Evolutionary conservation across 2,888 invertebrate species (phyloP).

Genomic region (Brenthis daphne): DNA sequence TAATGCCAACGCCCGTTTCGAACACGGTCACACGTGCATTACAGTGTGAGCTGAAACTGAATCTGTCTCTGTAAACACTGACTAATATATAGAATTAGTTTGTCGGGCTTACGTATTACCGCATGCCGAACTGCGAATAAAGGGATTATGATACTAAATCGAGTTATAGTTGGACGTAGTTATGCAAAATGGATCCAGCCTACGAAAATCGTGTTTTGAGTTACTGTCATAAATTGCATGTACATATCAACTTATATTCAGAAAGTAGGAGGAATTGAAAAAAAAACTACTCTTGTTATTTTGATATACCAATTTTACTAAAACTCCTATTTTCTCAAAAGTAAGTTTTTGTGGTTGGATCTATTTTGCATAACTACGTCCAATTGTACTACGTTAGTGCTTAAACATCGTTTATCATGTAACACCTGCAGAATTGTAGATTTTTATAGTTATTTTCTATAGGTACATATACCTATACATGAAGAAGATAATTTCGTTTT

Average conservation of each 20-base stretch:
- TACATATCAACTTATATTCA: too few species aligned
- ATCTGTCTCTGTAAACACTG: slow-evolving; percentile 31
- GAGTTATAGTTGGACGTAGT: neutral
- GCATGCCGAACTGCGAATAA: slow-evolving; percentile 10
- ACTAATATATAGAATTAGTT: slow-evolving; percentile 28
- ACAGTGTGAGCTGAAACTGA: slow-evolving; percentile 41
- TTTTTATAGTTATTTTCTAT: neutral
- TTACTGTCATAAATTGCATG: too few species aligned
- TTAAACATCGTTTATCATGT: neutral
- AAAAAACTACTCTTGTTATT: too few species aligned
- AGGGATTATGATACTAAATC: slow-evolving; percentile 7
- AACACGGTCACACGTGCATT: slow-evolving; percentile 45
- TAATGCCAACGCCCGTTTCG: slow-evolving; percentile 46
- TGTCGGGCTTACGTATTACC: neutral
- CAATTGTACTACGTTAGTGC: neutral
- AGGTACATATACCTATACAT: too few species aligned
- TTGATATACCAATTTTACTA: too few species aligned
- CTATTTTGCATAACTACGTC: too few species aligned
- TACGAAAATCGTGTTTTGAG: too few species aligned
- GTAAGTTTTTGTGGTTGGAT: too few species aligned
- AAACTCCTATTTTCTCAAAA: too few species aligned
- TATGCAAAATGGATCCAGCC: too few species aligned
- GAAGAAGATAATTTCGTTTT: too few species aligned
- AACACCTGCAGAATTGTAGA: neutral
- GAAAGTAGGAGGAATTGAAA: too few species aligned